These are phyloP conservation scores for Novumbra hubbsi DNA, from an alignment of 2,797 vertebrate genomes.

Conservation along the genomic window DNA sequence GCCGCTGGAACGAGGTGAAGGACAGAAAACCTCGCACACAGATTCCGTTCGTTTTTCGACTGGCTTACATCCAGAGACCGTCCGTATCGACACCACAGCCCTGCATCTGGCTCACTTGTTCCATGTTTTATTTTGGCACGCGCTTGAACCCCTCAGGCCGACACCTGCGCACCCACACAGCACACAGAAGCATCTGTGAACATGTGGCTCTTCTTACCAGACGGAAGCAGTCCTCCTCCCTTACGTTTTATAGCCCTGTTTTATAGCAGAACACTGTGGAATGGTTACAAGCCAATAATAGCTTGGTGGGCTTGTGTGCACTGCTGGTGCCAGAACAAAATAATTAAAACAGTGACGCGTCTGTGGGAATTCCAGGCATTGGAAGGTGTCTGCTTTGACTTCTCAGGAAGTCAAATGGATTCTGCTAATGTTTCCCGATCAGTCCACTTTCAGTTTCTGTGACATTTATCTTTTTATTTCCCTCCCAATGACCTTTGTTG, in stretches of 20 bases:
- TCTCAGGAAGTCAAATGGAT: background rate
- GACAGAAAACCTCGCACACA: background rate
- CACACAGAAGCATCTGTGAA: background rate
- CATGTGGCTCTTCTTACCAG: slow-evolving; percentile 1
- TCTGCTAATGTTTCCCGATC: background rate
- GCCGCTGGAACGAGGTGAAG: slow-evolving; percentile 8
- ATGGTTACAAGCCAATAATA: slow-evolving; percentile 15
- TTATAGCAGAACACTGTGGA: slow-evolving; percentile 8
- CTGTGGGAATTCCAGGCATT: background rate
- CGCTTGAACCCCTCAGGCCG: background rate
- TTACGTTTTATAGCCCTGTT: background rate
- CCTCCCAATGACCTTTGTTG: background rate
- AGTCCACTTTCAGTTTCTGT: background rate
- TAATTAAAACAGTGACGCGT: background rate
- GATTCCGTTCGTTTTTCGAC: background rate
- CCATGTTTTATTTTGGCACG: background rate
- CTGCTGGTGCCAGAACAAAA: background rate
- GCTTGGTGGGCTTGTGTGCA: background rate
- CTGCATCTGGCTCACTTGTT: background rate
- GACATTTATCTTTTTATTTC: background rate
- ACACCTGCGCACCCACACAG: background rate
- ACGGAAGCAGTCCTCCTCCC: background rate
- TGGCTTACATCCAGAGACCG: background rate
- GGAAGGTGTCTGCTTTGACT: background rate
- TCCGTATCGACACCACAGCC: background rate